Conservation (phyloP, 2,888 invertebrate genomes). For the Clunio marinus region DNA sequence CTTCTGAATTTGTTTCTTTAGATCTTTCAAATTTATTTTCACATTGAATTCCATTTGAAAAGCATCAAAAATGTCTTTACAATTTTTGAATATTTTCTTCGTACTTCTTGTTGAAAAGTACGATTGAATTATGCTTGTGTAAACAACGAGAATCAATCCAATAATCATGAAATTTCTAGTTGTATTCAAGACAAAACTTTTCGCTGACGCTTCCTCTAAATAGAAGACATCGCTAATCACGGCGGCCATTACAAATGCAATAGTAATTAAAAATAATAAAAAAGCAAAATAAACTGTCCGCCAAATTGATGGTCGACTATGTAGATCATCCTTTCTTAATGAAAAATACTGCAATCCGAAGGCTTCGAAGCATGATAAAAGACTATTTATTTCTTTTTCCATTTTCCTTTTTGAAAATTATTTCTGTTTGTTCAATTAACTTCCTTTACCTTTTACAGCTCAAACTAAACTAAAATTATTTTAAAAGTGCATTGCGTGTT, state of each 20-base stretch:
- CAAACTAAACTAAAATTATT: no score
- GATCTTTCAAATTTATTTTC: neutral
- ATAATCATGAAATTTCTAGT: neutral
- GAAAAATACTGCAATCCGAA: neutral
- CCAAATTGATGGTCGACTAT: neutral
- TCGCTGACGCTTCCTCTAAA: neutral
- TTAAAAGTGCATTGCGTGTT: no score
- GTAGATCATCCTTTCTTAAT: no score
- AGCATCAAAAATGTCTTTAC: neutral
- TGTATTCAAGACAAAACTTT: neutral
- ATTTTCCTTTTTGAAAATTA: no score
- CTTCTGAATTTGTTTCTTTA: neutral
- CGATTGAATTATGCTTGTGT: neutral
- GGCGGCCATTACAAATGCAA: neutral
- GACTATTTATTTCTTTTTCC: neutral
- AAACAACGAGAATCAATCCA: neutral
- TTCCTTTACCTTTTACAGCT: no score
- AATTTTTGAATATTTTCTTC: neutral
- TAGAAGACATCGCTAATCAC: neutral
- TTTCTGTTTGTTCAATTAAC: no score
- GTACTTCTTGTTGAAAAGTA: neutral
- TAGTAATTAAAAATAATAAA: neutral
- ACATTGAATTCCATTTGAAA: neutral
- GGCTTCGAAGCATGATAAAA: neutral
- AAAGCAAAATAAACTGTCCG: neutral